A percentile compares a stretch with the other conserved stretches of the same genome.
phyloP scores from a whole-genome alignment of 2,797 vertebrate genomes.

The Hyperoplus lanceolatus region DNA sequence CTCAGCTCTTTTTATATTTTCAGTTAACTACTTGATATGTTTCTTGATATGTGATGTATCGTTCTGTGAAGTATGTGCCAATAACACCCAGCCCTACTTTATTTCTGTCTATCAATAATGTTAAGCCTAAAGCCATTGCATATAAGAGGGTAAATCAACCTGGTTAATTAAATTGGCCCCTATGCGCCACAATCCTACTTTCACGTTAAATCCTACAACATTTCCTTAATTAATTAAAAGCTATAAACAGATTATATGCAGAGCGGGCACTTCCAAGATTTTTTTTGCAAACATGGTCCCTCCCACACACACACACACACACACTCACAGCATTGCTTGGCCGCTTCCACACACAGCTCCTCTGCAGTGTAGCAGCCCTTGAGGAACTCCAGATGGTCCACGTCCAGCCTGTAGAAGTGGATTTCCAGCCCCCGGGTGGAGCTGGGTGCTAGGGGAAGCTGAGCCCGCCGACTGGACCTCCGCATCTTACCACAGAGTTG shows the following conservation, averaged over 20 bases:
- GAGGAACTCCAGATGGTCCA: conserved; percentile 82
- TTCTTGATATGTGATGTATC: no score
- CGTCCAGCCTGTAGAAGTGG: conserved; percentile 89
- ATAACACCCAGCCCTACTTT: background rate
- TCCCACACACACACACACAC: no score
- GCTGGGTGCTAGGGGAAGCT: conserved; percentile 79
- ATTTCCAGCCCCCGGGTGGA: conserved; percentile 89
- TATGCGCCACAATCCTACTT: background rate
- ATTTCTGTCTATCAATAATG: background rate
- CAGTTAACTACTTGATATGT: no score
- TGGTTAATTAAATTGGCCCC: background rate
- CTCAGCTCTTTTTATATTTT: no score
- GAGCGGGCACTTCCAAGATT: background rate
- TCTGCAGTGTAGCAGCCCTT: conserved; percentile 90
- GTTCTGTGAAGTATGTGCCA: no score
- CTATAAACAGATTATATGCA: background rate
- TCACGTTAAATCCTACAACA: background rate
- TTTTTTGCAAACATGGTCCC: background rate
- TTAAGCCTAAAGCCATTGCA: background rate
- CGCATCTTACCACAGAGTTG: conserved; percentile 98
- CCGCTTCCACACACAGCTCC: conserved; percentile 91
- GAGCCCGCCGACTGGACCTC: conserved; percentile 86
- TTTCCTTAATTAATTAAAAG: background rate
- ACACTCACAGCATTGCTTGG: conserved; percentile 91
- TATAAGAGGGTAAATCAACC: background rate